Base-by-base conservation (phyloP, 2,888 invertebrate genomes). In the Yponomeuta malinellus region DNA sequence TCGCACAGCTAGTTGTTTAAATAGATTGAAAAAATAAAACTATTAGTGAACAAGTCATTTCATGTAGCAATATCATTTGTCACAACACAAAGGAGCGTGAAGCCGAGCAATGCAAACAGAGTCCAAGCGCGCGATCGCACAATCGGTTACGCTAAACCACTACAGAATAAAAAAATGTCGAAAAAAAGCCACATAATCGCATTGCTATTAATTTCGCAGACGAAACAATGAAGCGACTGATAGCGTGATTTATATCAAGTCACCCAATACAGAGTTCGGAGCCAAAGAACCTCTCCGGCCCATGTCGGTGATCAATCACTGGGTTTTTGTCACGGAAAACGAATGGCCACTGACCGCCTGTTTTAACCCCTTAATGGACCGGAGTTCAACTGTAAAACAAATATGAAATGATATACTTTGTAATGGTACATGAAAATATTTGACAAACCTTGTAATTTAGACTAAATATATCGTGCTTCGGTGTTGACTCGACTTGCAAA, bases 221-320 rank as follows among this genome's bases (percentile, higher is more conserved):
- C 73, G 77, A 76, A 74, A 80, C 80, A 82, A 81, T 81, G 73
- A 76, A 74, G 74, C 75, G 76, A 73, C 77, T 76, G 79, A 83
- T 83, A 82, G 77, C 74, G 76, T 77, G 73, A 76, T 71, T 78
- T 78, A 78, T 77, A 75, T 76, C 77, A 77, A 74, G 73, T 71
- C 80, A 79, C 79, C 79, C 79, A 81, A 78, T 74, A 76, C 75
- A 75, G 76, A 74, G 78, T 79, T 74, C 29, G 75, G 79, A 83
- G 83, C 86, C 85, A 83, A 84, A 77, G 81, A 85, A 82, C 84
- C 81, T 79, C 79, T 79, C 29, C 76, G 80, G 81, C 83, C 79
- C 78, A 79, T 76, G 81, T 77, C 78, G 74, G 81, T 79, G 81
- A 90, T 90, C 83, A 81, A 89, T 90, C 89, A 87, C 83, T 78